These are phyloP conservation scores for Vidua chalybeata DNA, from an alignment of 2,113 vertebrate species.

Conservation along the genomic window DNA sequence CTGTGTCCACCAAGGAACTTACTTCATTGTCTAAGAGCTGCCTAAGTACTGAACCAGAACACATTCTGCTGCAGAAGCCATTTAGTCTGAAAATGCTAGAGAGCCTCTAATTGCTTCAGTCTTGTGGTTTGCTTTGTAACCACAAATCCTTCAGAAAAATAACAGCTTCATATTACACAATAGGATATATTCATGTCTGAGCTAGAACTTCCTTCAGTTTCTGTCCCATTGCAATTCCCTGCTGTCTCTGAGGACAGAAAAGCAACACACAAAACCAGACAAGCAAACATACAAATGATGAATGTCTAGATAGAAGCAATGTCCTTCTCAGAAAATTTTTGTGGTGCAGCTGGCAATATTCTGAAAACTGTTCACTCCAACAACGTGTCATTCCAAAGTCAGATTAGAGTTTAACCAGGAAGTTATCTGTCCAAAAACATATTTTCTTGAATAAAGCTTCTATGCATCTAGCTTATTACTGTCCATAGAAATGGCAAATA, in stretches of 20 bases:
- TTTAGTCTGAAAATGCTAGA: conserved; percentile 9
- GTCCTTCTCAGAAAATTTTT: conserved; percentile 13
- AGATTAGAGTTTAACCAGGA: conserved; percentile 22
- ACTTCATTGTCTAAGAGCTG: background rate
- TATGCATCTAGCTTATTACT: background rate
- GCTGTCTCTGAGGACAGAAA: conserved; percentile 16
- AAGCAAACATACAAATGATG: conserved; percentile 22
- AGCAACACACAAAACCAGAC: conserved; percentile 14
- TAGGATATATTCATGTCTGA: conserved; percentile 25
- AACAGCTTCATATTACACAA: conserved; percentile 4
- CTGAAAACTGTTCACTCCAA: conserved; percentile 16
- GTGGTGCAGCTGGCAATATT: conserved; percentile 22
- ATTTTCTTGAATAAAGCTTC: background rate
- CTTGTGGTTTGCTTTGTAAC: conserved; percentile 46
- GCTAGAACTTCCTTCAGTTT: conserved; percentile 1
- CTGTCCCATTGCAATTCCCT: background rate
- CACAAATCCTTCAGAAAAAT: conserved; percentile 45
- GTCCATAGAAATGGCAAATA: background rate
- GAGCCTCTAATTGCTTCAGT: background rate
- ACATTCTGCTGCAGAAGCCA: background rate
- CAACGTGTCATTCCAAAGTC: background rate
- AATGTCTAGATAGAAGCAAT: conserved; percentile 12
- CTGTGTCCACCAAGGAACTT: background rate
- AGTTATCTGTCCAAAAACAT: background rate
- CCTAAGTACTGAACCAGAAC: background rate